phyloP scores from a whole-genome alignment of 2,797 vertebrate species.

The Mus spretus region DNA sequence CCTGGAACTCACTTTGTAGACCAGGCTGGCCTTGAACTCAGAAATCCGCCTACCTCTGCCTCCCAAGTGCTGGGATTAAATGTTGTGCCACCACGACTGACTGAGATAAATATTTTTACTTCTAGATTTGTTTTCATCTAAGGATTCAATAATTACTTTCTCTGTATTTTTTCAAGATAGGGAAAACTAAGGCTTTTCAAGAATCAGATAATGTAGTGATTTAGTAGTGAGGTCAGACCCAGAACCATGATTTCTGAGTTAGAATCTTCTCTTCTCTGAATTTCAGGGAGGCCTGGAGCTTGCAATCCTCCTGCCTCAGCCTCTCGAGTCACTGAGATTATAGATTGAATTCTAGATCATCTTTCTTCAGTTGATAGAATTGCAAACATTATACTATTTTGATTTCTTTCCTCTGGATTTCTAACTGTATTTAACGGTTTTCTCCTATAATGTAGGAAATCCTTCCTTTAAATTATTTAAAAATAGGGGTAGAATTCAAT shows the following conservation, averaged over 20 bases:
- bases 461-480: conserved; percentile 61
- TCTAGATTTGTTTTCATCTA: conserved; percentile 61
- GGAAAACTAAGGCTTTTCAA: conserved; percentile 29
- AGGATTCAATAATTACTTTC: conserved; percentile 32
- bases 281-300: not conserved
- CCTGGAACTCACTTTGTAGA: too few relatives aligned
- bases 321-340: not conserved
- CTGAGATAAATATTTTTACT: conserved; percentile 47
- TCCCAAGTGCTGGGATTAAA: too few relatives aligned
- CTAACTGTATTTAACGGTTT: conserved; percentile 37
- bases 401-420: not conserved
- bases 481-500: not conserved
- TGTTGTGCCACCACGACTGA: too few relatives aligned
- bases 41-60: too few relatives aligned
- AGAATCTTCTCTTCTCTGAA: conserved; percentile 49
- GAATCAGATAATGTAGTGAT: conserved; percentile 46
- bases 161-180: conserved; percentile 57
- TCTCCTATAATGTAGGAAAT: conserved; percentile 53
- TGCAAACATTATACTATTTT: not conserved
- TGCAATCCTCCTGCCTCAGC: not conserved
- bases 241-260: conserved; percentile 66
- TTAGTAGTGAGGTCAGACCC: conserved; percentile 36
- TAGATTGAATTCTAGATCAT: not conserved
- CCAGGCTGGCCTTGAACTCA: too few relatives aligned
- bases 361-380: not conserved